These are phyloP conservation scores for Leucoma salicis DNA, from an alignment of 2,888 invertebrate species.

Conservation along the genomic window DNA sequence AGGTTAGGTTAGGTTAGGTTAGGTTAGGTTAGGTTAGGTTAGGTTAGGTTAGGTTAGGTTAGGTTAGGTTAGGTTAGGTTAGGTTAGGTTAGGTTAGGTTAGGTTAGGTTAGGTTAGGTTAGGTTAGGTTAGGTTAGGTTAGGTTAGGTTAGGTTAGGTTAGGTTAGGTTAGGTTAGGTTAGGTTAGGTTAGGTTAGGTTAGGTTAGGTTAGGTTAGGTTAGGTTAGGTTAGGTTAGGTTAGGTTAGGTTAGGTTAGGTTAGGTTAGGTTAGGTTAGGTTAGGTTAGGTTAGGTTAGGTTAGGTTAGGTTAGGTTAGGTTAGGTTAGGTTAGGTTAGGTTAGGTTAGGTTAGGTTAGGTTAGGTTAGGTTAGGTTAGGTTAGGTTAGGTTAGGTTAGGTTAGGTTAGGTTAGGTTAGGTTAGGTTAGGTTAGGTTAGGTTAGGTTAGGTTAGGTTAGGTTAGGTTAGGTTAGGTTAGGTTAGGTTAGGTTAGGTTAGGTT, in stretches of 20 bases:
- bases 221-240: conserved; percentile 4
- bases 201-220: conserved; percentile 5
- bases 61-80: conserved; percentile 12
- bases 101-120: conserved; percentile 11
- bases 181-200: conserved; percentile 1
- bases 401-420: conserved; percentile 8
- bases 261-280: conserved; percentile 12
- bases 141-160: conserved; percentile 9
- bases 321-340: conserved; percentile 7
- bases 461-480: conserved; percentile 7
- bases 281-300: conserved; percentile 9
- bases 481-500: conserved; percentile 12
- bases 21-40: conserved; percentile 19
- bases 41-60: conserved; percentile 13
- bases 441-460: conserved; percentile 7
- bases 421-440: conserved; percentile 8
- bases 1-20: conserved; percentile 19
- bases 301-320: conserved; percentile 7
- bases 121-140: conserved; percentile 11
- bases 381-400: conserved; percentile 5
- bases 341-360: conserved; percentile 7
- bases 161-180: conserved; percentile 6
- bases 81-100: conserved; percentile 11
- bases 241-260: conserved; percentile 12
- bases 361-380: conserved; percentile 9